Conservation (phyloP, 2,888 invertebrate species). For the Pseudococcus viburni region DNA sequence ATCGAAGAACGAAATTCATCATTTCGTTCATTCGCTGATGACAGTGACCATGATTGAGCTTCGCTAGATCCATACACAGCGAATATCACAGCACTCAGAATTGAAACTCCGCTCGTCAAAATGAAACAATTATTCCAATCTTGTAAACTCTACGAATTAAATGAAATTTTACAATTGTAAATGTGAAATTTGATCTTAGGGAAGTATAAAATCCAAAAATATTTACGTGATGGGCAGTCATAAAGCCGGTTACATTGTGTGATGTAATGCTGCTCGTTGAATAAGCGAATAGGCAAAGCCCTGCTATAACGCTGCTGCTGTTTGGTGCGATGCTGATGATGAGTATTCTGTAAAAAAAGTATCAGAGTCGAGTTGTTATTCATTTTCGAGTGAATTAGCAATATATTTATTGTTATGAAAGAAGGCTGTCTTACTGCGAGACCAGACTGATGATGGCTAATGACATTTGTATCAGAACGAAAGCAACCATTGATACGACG, state of each 20-base stretch:
- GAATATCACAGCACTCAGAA: not conserved
- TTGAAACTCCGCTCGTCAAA: not conserved
- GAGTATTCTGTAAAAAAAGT: not conserved
- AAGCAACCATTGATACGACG: not conserved
- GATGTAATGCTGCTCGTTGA: not conserved
- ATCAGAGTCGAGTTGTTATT: not conserved
- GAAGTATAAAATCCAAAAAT: not conserved
- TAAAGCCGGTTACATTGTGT: not conserved
- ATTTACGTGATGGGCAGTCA: not conserved
- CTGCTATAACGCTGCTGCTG: slow-evolving; percentile 2
- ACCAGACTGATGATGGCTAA: not conserved
- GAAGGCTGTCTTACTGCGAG: not conserved
- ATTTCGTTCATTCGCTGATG: not conserved
- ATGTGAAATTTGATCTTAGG: not conserved
- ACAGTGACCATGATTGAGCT: not conserved
- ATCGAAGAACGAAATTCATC: not conserved
- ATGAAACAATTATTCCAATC: slow-evolving; percentile 4
- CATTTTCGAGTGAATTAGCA: not conserved
- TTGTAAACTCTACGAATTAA: not conserved
- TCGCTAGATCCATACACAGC: not conserved
- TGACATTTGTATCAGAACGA: slow-evolving; percentile 1
- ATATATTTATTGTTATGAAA: not conserved
- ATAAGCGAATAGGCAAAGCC: not conserved
- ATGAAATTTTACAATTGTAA: no score
- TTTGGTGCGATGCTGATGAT: not conserved